These are phyloP conservation scores for Diogma glabrata DNA, from an alignment of 2,888 invertebrate species.

Conservation along the genomic window DNA sequence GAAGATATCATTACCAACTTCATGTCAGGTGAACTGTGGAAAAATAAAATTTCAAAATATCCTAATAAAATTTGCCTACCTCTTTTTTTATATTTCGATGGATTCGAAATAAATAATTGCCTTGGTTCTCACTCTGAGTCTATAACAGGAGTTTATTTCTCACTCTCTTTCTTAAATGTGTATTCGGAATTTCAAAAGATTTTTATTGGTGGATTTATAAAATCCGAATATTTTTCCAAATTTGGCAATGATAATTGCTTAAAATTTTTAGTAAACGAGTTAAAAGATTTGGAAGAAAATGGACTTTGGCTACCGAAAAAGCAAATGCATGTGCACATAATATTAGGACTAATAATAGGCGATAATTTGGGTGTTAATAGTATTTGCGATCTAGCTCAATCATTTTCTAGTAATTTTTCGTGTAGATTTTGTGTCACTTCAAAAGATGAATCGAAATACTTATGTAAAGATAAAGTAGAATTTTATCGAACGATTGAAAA, in stretches of 20 bases:
- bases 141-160: slow-evolving; percentile 12
- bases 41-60: neutral
- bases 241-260: slow-evolving; percentile 21
- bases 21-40: neutral
- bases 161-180: slow-evolving; percentile 6
- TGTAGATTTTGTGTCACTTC: too few species aligned
- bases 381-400: slow-evolving; percentile 15
- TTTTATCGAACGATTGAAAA: too few species aligned
- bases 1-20: neutral
- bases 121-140: slow-evolving; percentile 13
- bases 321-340: slow-evolving; percentile 14
- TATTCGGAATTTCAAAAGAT: neutral
- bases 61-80: neutral
- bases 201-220: neutral
- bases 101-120: slow-evolving; percentile 13
- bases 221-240: neutral
- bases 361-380: slow-evolving; percentile 15
- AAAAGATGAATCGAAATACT: too few species aligned
- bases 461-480: too few species aligned
- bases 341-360: slow-evolving; percentile 17
- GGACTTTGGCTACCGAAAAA: slow-evolving; percentile 17
- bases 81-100: slow-evolving; percentile 10
- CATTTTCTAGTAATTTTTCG: too few species aligned
- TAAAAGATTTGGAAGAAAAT: slow-evolving; percentile 20
- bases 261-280: slow-evolving; percentile 20